Evolutionary conservation across 2,797 vertebrate genomes (phyloP), one percentile per base, ranked within the genome.

Genomic region (Sebastes trivittatus): DNA sequence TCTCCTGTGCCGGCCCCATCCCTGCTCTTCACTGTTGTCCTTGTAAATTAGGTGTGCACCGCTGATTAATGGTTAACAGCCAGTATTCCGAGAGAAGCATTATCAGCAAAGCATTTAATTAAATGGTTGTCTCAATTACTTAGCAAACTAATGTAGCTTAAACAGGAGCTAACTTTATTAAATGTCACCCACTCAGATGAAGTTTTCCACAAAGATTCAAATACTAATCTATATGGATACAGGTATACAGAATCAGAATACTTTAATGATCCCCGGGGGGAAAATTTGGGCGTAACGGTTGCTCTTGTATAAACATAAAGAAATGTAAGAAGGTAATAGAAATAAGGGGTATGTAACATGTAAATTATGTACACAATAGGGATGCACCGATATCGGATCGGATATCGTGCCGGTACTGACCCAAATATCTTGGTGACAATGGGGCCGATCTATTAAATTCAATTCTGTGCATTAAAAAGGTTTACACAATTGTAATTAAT

Each of bases 11-110:
- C 79, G 84, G 77, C 79, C 82, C 88, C 82, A 69, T 86, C 77
- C 79, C 87, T 84, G 81, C 92, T 49, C 46, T 20, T 49, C 46
- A 85, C 86, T 94, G 91, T 95, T 94, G 93, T 95, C 92, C 91
- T 93, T 94, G 93, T 93, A 95, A 95, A 94, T 95, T 94, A 94
- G 93, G 91, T 93, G 93, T 92, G 90, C 88, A 77, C 88, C 80
- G 36, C 86, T 94, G 93, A 95, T 93, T 95, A 95, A 95, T 95
- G 93, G 90, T 93, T 94, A 94, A 91, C 91, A 89, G 89, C 90
- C 88, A 88, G 90, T 84, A 91, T 91, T 94, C 90, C 87, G 85
- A 82, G 90, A 87, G 90, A 89, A 84, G 89, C 91, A 88, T 93
- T 90, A 93, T 92, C 93, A 92, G 92, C 87, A 91, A 91, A 93